Evolutionary conservation across 2,888 invertebrate genomes (phyloP), one percentile per base, ranked within the genome.

Genomic region (Agonopterix alstromeriana): DNA sequence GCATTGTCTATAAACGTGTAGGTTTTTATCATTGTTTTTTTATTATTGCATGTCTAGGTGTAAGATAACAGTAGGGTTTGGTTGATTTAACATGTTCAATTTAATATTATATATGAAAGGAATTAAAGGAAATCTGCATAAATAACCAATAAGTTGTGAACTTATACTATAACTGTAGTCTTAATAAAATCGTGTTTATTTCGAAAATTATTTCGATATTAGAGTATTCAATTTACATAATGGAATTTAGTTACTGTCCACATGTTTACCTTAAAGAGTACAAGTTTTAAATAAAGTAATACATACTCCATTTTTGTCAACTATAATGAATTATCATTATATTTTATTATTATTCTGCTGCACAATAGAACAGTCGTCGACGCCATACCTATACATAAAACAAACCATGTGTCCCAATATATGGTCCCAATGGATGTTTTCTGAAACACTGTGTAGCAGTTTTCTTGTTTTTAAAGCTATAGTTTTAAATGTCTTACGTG

Each of bases 401-500:
- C 38, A 38, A 38, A 38, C 9, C 38, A n/a, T 3, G 38, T 38
- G 38, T 38, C 38, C 38, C 78, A 79, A 77, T 81, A 77, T 81
- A 77, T 70, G 73, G 38, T 38, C 38, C 38, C 78, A 79, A 77
- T 81, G 77, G 70, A 74, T 75, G 55, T 65, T 67, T 69, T 72
- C 51, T 66, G 58, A 70, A 73, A 68, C 51, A 58, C 53, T 69
- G n/a, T 38, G 74, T 78, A 77, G 77, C 73, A 75, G 71, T 73
- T 70, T 65, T 64, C 73, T 72, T 71, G 76, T 58, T 66, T 65
- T 67, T 66, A 67, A 70, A 66, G 66, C 68, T 70, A 69, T 72
- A 68, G 65, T 68, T 70, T 64, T 54, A 64, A 67, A 77, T 74
- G 73, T 77, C 69, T 70, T 63, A 60, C 52, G 54, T 68, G 67